These are phyloP conservation scores for Lordiphosa mommai DNA, from an alignment of 1,140 invertebrate species.

Conservation along the genomic window DNA sequence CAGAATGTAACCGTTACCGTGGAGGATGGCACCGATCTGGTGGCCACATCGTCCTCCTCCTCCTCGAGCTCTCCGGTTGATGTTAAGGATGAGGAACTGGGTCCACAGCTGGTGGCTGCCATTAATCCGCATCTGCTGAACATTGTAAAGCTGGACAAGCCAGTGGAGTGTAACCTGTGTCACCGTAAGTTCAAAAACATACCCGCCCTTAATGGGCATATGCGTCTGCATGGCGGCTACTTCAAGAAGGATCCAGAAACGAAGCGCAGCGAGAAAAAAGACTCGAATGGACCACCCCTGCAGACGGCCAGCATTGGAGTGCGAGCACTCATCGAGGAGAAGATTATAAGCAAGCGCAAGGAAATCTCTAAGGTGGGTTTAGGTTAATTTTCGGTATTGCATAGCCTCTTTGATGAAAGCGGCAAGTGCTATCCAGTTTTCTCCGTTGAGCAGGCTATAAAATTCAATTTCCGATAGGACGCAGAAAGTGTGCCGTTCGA, in stretches of 20 bases:
- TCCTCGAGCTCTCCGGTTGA: conserved; percentile 50
- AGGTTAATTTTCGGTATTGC: neutral
- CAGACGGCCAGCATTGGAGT: conserved; percentile 94
- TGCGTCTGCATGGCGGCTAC: conserved; percentile 97
- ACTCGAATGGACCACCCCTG: conserved; percentile 88
- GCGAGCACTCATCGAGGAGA: conserved; percentile 93
- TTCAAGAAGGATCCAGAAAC: conserved; percentile 96
- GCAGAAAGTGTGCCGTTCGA: too few relatives aligned
- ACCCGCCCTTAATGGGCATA: conserved; percentile 97
- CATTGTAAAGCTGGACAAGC: conserved; percentile 84
- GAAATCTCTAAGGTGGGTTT: conserved; percentile 69
- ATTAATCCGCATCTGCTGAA: conserved; percentile 79
- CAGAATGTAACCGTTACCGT: conserved; percentile 73
- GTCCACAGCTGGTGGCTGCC: conserved; percentile 75
- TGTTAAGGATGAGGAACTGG: conserved; percentile 68
- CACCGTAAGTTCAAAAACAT: conserved; percentile 97
- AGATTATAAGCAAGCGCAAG: conserved; percentile 90
- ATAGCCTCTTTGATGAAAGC: neutral
- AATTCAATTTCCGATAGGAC: too few relatives aligned
- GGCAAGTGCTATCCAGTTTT: too few relatives aligned
- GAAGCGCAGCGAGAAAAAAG: conserved; percentile 92
- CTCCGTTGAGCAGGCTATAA: too few relatives aligned
- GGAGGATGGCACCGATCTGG: conserved; percentile 68
- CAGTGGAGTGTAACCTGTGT: conserved; percentile 96
- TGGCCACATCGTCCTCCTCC: conserved; percentile 13